Conservation (phyloP, 2,113 vertebrate genomes). For the Bothrops jararaca region DNA sequence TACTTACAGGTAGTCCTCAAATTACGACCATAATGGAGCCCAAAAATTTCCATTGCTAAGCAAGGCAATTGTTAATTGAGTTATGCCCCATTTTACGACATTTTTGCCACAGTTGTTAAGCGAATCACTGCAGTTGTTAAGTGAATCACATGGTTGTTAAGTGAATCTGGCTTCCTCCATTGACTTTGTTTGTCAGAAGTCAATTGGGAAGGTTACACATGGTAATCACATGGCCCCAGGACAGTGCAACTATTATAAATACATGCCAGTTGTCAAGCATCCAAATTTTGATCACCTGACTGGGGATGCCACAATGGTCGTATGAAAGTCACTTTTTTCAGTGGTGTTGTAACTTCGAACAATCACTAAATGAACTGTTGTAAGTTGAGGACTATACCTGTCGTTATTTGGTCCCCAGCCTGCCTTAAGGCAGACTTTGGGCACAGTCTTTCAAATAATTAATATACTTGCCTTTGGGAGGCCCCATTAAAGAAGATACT, state of each 20-base stretch:
- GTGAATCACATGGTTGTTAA: background rate
- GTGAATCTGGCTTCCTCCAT: background rate
- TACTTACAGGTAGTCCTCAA: background rate
- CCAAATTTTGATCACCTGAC: no score
- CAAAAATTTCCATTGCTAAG: background rate
- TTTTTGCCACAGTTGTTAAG: background rate
- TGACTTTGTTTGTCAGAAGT: background rate
- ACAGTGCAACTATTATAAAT: no score
- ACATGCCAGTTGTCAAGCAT: no score
- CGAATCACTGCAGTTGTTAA: background rate
- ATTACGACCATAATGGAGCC: background rate
- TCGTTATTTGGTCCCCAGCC: no score
- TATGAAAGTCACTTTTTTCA: background rate
- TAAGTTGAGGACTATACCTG: no score
- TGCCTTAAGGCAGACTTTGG: no score
- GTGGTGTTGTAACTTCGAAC: background rate
- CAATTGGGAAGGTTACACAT: background rate
- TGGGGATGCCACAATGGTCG: no score
- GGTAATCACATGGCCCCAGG: background rate
- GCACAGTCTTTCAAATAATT: no score
- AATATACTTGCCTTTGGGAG: no score
- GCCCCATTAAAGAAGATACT: no score
- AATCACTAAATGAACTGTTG: background rate
- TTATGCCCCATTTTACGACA: background rate
- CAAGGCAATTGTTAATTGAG: background rate